Base-by-base conservation (phyloP, 2,797 vertebrate species). In the Lacerta agilis region DNA sequence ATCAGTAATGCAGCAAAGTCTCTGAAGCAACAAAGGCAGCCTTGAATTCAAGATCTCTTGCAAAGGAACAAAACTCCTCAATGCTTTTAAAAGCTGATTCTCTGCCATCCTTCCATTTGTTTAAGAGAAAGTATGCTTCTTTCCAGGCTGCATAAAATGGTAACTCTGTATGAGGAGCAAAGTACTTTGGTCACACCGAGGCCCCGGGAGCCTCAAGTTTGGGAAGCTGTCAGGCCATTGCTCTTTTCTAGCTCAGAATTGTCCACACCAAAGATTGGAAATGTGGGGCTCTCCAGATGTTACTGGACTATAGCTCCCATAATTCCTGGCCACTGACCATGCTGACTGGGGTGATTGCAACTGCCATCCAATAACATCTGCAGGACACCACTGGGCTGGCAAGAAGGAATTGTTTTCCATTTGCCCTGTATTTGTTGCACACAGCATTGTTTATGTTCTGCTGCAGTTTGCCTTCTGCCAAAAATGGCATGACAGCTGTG, bases 1-100 rank as follows among this genome's bases (percentile, higher is more conserved):
- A 83, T 89, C 92, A 86, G 89, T 77, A 89, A 75, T 18, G 27
- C 90, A 87, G 72, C 41, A 33, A 85, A 88, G 75, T 49, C 87
- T 75, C 78, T 58, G 45, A 82, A 91, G 85, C 69, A 85, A 67
- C 33, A 23, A 93, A 93, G 69, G 7, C 76, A 94, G 90, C 92
- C 89, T 94, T 93, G 92, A 89, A 91, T 95, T 94, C 88, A 80
- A 94, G 79, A 92, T 82, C 83, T 69, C 10, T 89, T 43, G 85
- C 0, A 23, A 71, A 75, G 93, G 17, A 83, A 86, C 17, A 27
- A 11, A 29, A n/a, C 27, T 69, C 8, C 27, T 29, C 2, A 27
- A 25, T n/a, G 66, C 25, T 69, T 69, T 69, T 69, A n/a, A 29
- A 69, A 9, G 66, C 25, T 64, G 83, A 89, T 93, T 90, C 91